These are phyloP conservation scores for Acyrthosiphon pisum DNA, from an alignment of 1,140 invertebrate genomes.

Conservation along the genomic window DNA sequence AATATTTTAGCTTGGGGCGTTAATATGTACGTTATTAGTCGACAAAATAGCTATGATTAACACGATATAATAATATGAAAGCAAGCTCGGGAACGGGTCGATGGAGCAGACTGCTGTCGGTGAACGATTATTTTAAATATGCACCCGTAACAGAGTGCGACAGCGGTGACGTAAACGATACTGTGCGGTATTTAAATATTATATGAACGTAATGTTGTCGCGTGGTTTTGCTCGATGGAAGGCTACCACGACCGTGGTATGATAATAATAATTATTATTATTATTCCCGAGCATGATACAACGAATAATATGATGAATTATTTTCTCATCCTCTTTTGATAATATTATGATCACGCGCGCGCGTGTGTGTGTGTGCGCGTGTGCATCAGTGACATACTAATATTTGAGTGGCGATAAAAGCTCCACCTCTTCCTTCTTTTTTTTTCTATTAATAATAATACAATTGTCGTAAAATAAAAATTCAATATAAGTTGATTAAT, in stretches of 20 bases:
- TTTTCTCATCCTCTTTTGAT: not conserved
- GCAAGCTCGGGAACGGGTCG: not conserved
- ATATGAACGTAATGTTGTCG: not conserved
- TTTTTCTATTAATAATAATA: too few relatives aligned
- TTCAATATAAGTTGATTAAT: not conserved
- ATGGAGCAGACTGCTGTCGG: not conserved
- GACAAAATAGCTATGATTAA: not conserved
- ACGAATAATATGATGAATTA: not conserved
- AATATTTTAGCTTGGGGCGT: not conserved
- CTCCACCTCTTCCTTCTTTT: not conserved
- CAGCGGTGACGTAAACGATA: too few relatives aligned
- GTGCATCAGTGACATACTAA: not conserved
- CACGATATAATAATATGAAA: not conserved
- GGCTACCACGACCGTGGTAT: not conserved
- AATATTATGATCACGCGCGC: not conserved
- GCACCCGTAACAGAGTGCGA: not conserved
- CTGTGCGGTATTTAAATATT: not conserved
- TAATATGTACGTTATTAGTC: not conserved
- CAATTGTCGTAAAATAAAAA: not conserved
- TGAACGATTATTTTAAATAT: conserved; percentile 4
- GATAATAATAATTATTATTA: not conserved
- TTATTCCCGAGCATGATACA: not conserved
- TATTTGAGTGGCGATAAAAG: not conserved
- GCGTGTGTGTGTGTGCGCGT: not conserved
- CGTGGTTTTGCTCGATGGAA: not conserved